Evolutionary conservation across 1,140 invertebrate genomes (phyloP), one percentile per base, ranked within the genome.

Genomic region (Agrilus planipennis): DNA sequence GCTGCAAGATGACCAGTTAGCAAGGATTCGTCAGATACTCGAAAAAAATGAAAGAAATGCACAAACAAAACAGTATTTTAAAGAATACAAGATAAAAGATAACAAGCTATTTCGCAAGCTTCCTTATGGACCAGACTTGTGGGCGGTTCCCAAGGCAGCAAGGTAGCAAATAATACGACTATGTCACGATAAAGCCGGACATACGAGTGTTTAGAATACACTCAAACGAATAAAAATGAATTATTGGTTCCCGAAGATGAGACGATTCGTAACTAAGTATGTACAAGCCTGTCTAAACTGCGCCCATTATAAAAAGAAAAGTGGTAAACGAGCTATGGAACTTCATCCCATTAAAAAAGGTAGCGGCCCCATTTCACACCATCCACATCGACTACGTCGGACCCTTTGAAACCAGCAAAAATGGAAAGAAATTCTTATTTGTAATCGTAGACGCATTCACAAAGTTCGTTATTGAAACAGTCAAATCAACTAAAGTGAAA

Each of bases 241-340:
- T n/a, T 50, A 44, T 20, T 50, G 45, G 48, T 50, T 50, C 20
- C 19, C 28, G 1, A 45, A 41, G 30, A 48, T 50, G 48, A 32
- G 16, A 16, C 22, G 29, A 12, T 45, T 19, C 12, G 27, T 35
- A 27, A 25, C n/a, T n/a, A 11, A 34, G 21, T 31, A 28, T 44
- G 39, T 25, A 31, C 27, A 9, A 19, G 12, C 4, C 4, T 15
- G n/a, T 39, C 17, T 39, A 14, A 18, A 30, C 7, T 44, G 42
- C 16, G 6, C 20, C 1, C 34, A 41, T 35, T 21, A 41, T 10
- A 44, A 44, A 15, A 18, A 16, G 11, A 12, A 27, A 2, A 29
- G 22, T 2, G 42, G 36, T 11, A 43, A 43, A 19, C n/a, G n/a
- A n/a, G n/a, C n/a, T n/a, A n/a, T n/a, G n/a, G n/a, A n/a, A n/a